Evolutionary conservation across 2,888 invertebrate species (phyloP).

Genomic region (Dermolepida albohirtum): DNA sequence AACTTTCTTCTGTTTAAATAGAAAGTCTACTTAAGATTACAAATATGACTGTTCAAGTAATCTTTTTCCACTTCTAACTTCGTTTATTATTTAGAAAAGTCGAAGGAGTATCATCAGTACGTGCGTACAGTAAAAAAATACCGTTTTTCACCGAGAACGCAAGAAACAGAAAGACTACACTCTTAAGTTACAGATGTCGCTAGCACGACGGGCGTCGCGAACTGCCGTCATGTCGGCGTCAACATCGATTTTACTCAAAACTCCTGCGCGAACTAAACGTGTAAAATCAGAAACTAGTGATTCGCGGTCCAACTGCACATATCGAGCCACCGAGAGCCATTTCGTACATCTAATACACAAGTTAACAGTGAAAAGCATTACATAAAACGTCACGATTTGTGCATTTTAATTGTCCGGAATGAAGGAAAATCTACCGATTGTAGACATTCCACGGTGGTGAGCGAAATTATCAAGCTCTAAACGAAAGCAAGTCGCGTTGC

Average conservation of each 20-base stretch:
- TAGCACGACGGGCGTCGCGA: constrained; percentile 39
- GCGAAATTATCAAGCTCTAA: constrained; percentile 16
- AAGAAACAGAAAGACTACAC: constrained; percentile 1
- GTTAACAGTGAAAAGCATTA: constrained; percentile 23
- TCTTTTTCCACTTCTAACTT: no score
- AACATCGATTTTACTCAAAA: constrained; percentile 59
- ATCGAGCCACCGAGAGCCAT: constrained; percentile 26
- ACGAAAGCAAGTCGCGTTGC: constrained; percentile 13
- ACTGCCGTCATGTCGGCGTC: constrained; percentile 53
- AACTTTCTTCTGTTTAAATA: no score
- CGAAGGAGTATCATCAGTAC: no score
- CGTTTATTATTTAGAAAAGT: no score
- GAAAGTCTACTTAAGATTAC: no score
- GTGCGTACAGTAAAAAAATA: no score
- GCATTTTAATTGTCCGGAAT: constrained; percentile 6
- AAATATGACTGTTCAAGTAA: no score
- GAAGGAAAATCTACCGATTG: constrained; percentile 9
- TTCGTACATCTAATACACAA: constrained; percentile 29
- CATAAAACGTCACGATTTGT: constrained; percentile 18
- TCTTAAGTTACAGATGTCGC: constrained; percentile 40
- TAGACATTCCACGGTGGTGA: constrained; percentile 20
- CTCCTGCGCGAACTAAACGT: constrained; percentile 59
- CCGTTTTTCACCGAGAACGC: no score
- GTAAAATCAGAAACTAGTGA: constrained; percentile 60
- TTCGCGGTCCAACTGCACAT: constrained; percentile 55